Conservation (phyloP, 2,888 invertebrate genomes). For the Ptilodon capucinus region DNA sequence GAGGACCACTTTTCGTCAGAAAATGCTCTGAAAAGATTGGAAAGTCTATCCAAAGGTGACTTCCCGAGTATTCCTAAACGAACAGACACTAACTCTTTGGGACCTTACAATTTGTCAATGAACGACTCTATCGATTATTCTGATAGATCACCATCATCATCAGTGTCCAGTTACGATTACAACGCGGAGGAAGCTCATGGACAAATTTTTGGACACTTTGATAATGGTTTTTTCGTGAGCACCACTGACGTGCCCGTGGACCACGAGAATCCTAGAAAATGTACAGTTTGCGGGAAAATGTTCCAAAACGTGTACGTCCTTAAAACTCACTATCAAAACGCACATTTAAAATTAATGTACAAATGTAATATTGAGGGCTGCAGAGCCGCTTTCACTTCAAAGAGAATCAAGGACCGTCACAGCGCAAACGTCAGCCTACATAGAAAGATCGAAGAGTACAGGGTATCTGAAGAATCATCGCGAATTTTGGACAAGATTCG, state of each 20-base stretch:
- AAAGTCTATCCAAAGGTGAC: conserved; percentile 90
- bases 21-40: conserved; percentile 89
- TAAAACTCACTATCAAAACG: conserved; percentile 97
- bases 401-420: conserved; percentile 95
- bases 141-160: conserved; percentile 83
- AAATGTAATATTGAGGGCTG: conserved; percentile 97
- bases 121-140: conserved; percentile 68
- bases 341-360: conserved; percentile 97
- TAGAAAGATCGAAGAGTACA: conserved; percentile 87
- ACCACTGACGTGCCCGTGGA: conserved; percentile 94
- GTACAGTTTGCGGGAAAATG: conserved; percentile 95
- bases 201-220: conserved; percentile 87
- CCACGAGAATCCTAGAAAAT: conserved; percentile 94
- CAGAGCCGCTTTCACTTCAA: conserved; percentile 96
- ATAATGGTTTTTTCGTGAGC: conserved; percentile 87
- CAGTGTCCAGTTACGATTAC: conserved; percentile 83
- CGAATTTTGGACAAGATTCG: conserved; percentile 81
- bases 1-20: conserved; percentile 75
- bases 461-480: conserved; percentile 68
- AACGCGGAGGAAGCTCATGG: conserved; percentile 84
- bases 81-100: conserved; percentile 50
- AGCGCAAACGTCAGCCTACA: conserved; percentile 96
- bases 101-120: conserved; percentile 64
- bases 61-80: conserved; percentile 80
- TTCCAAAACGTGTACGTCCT: conserved; percentile 97